phyloP scores from a whole-genome alignment of 2,797 vertebrate species.

The Pterois miles region DNA sequence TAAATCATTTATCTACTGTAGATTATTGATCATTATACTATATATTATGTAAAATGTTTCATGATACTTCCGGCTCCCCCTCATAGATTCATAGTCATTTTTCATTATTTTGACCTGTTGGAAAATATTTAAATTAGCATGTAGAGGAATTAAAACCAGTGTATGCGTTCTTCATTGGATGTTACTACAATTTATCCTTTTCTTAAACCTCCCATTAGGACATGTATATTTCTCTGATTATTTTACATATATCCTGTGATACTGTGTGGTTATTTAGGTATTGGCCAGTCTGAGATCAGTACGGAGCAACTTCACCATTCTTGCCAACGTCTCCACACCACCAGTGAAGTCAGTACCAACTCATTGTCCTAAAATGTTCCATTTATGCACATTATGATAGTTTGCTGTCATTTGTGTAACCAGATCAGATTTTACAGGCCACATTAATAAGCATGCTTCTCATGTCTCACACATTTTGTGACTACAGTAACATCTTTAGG shows the following conservation, averaged over 20 bases:
- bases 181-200: background rate
- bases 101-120: background rate
- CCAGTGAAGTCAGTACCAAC: slow-evolving; percentile 86
- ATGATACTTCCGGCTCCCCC: background rate
- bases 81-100: too few relatives aligned
- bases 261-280: slow-evolving; percentile 76
- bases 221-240: background rate
- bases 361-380: background rate
- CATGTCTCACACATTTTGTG: background rate
- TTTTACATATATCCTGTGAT: background rate
- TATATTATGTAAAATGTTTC: background rate
- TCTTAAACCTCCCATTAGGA: background rate
- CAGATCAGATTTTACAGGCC: background rate
- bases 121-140: background rate
- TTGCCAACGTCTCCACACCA: slow-evolving; percentile 87
- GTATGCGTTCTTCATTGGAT: background rate
- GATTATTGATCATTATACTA: too few relatives aligned
- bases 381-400: background rate
- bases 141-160: background rate
- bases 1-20: background rate
- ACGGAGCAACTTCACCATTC: slow-evolving; percentile 90
- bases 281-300: slow-evolving; percentile 91
- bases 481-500: too few relatives aligned
- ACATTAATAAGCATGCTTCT: too few relatives aligned
- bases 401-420: background rate